Evolutionary conservation across 1,140 invertebrate species (phyloP).

Genomic region (Plectus sambesii): DNA sequence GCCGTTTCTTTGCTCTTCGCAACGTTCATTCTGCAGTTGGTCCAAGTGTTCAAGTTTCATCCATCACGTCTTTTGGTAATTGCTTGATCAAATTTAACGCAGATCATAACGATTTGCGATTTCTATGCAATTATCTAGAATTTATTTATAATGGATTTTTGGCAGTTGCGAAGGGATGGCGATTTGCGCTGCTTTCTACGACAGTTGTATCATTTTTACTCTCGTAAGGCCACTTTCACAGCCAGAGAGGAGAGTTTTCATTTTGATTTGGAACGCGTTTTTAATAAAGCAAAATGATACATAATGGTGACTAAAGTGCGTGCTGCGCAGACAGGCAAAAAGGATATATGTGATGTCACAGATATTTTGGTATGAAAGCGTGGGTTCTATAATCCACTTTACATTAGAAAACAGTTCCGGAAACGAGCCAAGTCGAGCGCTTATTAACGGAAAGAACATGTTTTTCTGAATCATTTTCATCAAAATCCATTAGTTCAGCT

Average conservation of each 20-base stretch:
- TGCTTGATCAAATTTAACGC: neutral
- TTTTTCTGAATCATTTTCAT: constrained; percentile 10
- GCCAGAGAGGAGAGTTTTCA: too few relatives aligned
- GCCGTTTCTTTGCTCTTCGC: constrained; percentile 21
- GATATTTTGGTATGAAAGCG: too few relatives aligned
- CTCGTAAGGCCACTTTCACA: constrained; percentile 24
- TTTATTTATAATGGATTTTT: too few relatives aligned
- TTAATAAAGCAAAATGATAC: too few relatives aligned
- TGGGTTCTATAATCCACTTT: too few relatives aligned
- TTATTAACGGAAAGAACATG: neutral
- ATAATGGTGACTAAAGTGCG: too few relatives aligned
- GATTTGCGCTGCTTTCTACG: constrained; percentile 16
- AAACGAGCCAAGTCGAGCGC: neutral
- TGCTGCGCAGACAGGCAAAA: too few relatives aligned
- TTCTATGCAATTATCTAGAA: constrained; percentile 23
- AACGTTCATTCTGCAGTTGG: constrained; percentile 22
- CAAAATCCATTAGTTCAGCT: too few relatives aligned
- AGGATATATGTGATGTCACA: too few relatives aligned
- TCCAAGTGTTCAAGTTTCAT: constrained; percentile 21
- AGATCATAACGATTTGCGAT: neutral
- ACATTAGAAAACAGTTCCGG: constrained; percentile 23
- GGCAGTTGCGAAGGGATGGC: constrained; percentile 13
- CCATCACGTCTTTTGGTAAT: constrained; percentile 23
- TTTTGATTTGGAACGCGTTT: too few relatives aligned
- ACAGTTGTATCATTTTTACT: constrained; percentile 26